These are phyloP conservation scores for Ennomos erosarius DNA, from an alignment of 2,888 invertebrate genomes.

Conservation along the genomic window DNA sequence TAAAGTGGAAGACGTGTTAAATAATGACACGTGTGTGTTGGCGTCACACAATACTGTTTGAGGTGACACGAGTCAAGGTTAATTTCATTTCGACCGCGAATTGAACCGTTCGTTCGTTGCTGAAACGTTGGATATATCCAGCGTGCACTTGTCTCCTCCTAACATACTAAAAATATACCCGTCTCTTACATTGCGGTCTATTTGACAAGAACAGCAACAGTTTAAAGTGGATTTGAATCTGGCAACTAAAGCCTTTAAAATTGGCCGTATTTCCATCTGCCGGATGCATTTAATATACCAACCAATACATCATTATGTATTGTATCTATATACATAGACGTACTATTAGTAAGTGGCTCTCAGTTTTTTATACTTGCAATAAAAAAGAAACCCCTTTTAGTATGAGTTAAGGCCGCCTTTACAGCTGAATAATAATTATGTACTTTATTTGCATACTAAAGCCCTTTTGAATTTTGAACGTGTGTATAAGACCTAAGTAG, in stretches of 20 bases:
- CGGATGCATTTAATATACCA: too few relatives aligned
- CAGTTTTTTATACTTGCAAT: too few relatives aligned
- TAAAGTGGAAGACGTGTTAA: slow-evolving; percentile 12
- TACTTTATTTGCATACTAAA: slow-evolving; percentile 37
- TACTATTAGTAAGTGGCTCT: too few relatives aligned
- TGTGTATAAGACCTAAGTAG: slow-evolving; percentile 27
- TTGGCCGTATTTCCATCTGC: too few relatives aligned
- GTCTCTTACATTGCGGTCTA: too few relatives aligned
- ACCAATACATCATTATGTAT: too few relatives aligned
- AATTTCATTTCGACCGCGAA: slow-evolving; percentile 46
- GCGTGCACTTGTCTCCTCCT: not conserved
- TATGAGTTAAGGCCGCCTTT: slow-evolving; percentile 5
- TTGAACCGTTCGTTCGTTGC: slow-evolving; percentile 6
- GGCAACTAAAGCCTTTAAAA: too few relatives aligned
- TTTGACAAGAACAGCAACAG: too few relatives aligned
- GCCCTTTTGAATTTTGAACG: slow-evolving; percentile 31
- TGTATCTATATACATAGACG: too few relatives aligned
- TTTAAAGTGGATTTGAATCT: too few relatives aligned
- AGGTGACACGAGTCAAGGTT: slow-evolving; percentile 51
- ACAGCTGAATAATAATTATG: slow-evolving; percentile 26
- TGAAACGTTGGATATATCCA: slow-evolving; percentile 13
- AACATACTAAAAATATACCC: too few relatives aligned
- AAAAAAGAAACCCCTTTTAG: too few relatives aligned
- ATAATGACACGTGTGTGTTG: slow-evolving; percentile 23
- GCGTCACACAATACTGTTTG: slow-evolving; percentile 28